Conservation (phyloP, 2,113 vertebrate species). For the Oplegnathus fasciatus region DNA sequence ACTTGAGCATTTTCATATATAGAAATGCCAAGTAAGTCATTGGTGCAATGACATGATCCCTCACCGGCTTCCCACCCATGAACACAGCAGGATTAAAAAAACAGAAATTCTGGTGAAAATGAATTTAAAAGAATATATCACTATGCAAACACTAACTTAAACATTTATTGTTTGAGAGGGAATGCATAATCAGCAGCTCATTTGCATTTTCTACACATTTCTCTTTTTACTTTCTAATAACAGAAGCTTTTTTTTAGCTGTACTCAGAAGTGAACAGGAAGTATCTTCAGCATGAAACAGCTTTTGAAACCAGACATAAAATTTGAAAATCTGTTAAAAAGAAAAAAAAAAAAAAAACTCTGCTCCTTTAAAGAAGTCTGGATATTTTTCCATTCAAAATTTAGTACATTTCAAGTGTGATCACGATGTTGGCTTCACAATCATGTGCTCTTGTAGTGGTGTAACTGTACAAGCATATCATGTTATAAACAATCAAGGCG, state of each 20-base stretch:
- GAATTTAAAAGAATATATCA: neutral
- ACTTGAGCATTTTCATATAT: neutral
- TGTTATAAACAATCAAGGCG: neutral
- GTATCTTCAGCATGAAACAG: neutral
- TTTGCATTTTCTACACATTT: neutral
- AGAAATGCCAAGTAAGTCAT: neutral
- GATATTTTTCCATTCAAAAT: neutral
- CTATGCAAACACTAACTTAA: neutral
- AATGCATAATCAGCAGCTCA: neutral
- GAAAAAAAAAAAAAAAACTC: no score
- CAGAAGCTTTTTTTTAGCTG: neutral
- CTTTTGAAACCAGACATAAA: no score
- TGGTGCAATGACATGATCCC: neutral
- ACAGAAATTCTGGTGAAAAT: no score
- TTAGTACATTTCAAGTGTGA: neutral
- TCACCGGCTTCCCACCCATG: slow-evolving; percentile 1
- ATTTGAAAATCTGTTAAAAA: neutral
- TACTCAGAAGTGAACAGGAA: neutral
- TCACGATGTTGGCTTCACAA: neutral
- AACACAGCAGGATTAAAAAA: neutral
- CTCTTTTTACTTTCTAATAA: neutral
- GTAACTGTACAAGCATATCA: no score
- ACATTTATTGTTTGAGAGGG: neutral
- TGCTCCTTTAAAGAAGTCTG: neutral
- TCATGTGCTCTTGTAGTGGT: neutral